Base-by-base conservation (phyloP, 2,888 invertebrate species). In the Netelia inedita region DNA sequence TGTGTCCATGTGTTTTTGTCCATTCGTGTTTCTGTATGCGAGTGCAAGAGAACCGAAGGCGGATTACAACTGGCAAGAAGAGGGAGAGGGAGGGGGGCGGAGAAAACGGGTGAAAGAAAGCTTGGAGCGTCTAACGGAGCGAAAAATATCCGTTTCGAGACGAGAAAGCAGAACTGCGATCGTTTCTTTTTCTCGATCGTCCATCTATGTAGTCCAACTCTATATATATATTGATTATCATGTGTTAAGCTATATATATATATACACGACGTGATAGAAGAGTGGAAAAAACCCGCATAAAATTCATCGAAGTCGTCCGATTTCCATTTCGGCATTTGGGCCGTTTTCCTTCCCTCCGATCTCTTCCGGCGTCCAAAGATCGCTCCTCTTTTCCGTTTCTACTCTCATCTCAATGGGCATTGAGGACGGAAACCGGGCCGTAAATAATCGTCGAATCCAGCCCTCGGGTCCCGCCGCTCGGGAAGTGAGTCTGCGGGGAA, bases 361-460 rank as follows among this genome's bases (percentile, higher is more conserved):
- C 78, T 71, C 59, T 10, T 59, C 28, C 43, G 11, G 5, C 69
- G 50, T 61, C 35, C 35, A 65, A 79, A 65, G 74, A 75, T 71
- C 79, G 61, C 46, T 59, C 41, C 46, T 43, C 41, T 71, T 71
- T 79, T 74, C 74, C 76, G 71, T 73, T 84, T 73, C 81, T 53
- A 78, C 80, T 76, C 1, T 19, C 73, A 72, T 84, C 68, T 73
- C 81, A 76, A 73, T 68, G 76, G 81, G 81, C 73, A 80, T 84
- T 72, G 75, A 80, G 66, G 66, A 83, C 75, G 75, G 72, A 76
- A 80, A 80, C 80, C 75, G 75, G 80, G 83, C 84, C 84, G 84
- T 84, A 80, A 84, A 84, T 84, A 84, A 84, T 84, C 78, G 65
- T 59, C 76, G 63, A 61, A 78, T 59, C 41, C 21, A 66, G 61